Conservation (phyloP, 2,888 invertebrate species). For the Rhabditoides inermis region DNA sequence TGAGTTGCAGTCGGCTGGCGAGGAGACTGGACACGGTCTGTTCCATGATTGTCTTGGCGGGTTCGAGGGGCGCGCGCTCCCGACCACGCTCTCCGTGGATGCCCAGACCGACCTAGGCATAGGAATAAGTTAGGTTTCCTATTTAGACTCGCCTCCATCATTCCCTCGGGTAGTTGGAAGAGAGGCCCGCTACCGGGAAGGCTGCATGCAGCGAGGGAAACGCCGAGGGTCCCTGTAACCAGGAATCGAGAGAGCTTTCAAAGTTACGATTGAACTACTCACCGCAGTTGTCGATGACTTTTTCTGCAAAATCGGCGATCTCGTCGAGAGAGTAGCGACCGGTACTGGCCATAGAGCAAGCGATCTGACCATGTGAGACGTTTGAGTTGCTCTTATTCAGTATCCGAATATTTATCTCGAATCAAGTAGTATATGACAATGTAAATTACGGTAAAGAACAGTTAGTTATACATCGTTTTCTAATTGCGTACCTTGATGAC, state of each 20-base stretch:
- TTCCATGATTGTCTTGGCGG: conserved; percentile 54
- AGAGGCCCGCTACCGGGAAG: conserved; percentile 64
- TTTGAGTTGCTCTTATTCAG: background rate
- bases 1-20: conserved; percentile 44
- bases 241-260: background rate
- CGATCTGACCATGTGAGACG: conserved; percentile 59
- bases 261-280: too few relatives aligned
- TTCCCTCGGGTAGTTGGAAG: conserved; percentile 62
- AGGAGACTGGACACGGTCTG: conserved; percentile 56
- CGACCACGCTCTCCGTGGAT: conserved; percentile 60
- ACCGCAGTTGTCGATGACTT: conserved; percentile 52
- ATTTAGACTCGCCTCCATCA: conserved; percentile 65
- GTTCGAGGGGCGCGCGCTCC: conserved; percentile 53
- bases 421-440: too few relatives aligned
- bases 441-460: background rate
- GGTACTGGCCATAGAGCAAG: conserved; percentile 72
- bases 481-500: conserved; percentile 54
- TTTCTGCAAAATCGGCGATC: conserved; percentile 54
- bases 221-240: conserved; percentile 66
- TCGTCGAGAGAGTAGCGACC: conserved; percentile 60
- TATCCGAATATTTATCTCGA: too few relatives aligned
- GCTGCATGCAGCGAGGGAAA: conserved; percentile 65
- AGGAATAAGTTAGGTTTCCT: conserved; percentile 47
- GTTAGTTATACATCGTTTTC: background rate
- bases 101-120: conserved; percentile 55